Percentiles rank a stretch among this genome's conserved stretches.
Conservation (phyloP, 2,797 vertebrate genomes). For the Furcifer pardalis region DNA sequence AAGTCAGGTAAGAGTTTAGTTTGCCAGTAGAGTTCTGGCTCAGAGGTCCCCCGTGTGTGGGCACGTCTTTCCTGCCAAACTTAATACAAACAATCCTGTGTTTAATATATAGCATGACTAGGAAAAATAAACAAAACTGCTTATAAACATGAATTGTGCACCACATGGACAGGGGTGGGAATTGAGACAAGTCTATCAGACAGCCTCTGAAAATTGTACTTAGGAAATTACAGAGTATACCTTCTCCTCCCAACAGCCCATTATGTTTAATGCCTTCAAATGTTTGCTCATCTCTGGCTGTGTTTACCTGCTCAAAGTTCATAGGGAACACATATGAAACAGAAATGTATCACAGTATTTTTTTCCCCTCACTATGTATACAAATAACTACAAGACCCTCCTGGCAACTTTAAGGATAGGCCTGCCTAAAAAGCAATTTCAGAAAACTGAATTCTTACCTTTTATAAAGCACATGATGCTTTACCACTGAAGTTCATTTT, state of each 20-base stretch:
- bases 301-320: conserved; percentile 62
- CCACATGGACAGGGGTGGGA: neutral
- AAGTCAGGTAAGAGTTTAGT: neutral
- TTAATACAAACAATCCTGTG: neutral
- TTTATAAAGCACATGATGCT: neutral
- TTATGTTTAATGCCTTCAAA: conserved; percentile 25
- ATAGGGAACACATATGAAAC: conserved; percentile 11
- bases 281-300: neutral
- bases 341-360: neutral
- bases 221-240: neutral
- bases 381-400: neutral
- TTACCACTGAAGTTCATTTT: neutral
- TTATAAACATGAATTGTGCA: neutral
- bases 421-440: neutral
- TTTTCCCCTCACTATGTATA: neutral
- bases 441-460: neutral
- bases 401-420: neutral
- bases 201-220: neutral
- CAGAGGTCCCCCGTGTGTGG: neutral
- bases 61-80: neutral
- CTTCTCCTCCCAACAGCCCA: neutral
- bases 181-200: rapidly evolving
- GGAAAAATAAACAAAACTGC: conserved; percentile 10
- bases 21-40: neutral
- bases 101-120: neutral